phyloP scores from a whole-genome alignment of 2,888 invertebrate genomes.

The Leptinotarsa haldemani region DNA sequence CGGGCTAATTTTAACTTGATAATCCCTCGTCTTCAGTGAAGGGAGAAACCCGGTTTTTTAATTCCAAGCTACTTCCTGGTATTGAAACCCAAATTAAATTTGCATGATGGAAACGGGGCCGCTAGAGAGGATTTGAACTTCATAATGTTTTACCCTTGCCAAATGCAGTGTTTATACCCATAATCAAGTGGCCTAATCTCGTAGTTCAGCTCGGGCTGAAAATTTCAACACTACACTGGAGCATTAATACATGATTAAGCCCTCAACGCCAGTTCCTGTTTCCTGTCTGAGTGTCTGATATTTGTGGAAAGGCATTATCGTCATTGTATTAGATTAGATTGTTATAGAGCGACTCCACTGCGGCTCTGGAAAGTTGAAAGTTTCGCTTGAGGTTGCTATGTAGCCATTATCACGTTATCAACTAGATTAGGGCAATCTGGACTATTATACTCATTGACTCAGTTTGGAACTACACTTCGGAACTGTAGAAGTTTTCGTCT shows the following conservation, averaged over 20 bases:
- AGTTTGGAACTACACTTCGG: conserved; percentile 27
- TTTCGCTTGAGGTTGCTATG: conserved; percentile 37
- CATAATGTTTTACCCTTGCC: not conserved
- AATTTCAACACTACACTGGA: conserved; percentile 8
- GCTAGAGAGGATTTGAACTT: not conserved
- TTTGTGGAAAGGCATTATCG: conserved; percentile 19
- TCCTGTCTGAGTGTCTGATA: conserved; percentile 16
- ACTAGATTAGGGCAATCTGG: conserved; percentile 38
- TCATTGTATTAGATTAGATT: conserved; percentile 22
- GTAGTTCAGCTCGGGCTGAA: not conserved
- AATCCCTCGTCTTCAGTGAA: too few species aligned
- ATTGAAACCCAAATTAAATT: not conserved
- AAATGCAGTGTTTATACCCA: conserved; percentile 9
- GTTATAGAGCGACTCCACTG: conserved; percentile 29
- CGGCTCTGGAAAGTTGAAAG: conserved; percentile 24
- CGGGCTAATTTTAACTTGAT: too few species aligned
- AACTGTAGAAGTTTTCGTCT: not conserved
- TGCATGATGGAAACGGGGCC: not conserved
- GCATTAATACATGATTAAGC: conserved; percentile 15
- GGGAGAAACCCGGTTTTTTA: too few species aligned
- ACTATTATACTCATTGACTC: conserved; percentile 42
- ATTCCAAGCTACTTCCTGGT: not conserved
- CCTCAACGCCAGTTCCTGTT: conserved; percentile 8
- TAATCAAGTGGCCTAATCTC: conserved; percentile 11
- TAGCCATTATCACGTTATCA: conserved; percentile 40